Conservation (phyloP, 2,888 invertebrate species). For the Cepaea hortensis region DNA sequence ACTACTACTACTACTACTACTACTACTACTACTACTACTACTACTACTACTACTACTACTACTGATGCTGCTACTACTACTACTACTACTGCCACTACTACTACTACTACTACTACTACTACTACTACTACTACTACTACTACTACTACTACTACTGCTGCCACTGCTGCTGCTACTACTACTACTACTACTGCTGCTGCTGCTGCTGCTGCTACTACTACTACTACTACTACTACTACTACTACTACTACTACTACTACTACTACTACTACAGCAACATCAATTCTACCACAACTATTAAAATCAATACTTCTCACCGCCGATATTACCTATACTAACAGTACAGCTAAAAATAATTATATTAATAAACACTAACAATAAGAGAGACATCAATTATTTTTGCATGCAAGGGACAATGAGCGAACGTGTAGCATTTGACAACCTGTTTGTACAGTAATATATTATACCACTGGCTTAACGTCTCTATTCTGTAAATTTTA, state of each 20-base stretch:
- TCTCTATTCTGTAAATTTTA: no score
- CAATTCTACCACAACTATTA: constrained; percentile 16
- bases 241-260: constrained; percentile 37
- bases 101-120: constrained; percentile 6
- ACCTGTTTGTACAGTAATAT: no score
- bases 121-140: constrained; percentile 37
- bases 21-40: no score
- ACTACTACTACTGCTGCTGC: no score
- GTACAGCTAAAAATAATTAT: no score
- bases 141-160: constrained; percentile 36
- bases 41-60: no score
- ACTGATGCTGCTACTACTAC: no score
- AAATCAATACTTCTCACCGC: background rate
- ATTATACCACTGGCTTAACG: no score
- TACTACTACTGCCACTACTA: constrained; percentile 18
- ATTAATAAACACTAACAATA: no score
- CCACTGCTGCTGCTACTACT: background rate
- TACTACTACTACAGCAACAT: constrained; percentile 32
- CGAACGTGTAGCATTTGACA: no score
- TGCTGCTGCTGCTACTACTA: background rate
- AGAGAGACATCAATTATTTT: no score
- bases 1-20: constrained; percentile 20
- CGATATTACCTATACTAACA: background rate
- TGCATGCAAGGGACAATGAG: no score
- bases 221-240: constrained; percentile 31